A percentile compares a stretch with the other conserved stretches of the same genome.
Evolutionary conservation across 1,140 invertebrate species (phyloP).

Genomic region (Drosophila parabipectinata): DNA sequence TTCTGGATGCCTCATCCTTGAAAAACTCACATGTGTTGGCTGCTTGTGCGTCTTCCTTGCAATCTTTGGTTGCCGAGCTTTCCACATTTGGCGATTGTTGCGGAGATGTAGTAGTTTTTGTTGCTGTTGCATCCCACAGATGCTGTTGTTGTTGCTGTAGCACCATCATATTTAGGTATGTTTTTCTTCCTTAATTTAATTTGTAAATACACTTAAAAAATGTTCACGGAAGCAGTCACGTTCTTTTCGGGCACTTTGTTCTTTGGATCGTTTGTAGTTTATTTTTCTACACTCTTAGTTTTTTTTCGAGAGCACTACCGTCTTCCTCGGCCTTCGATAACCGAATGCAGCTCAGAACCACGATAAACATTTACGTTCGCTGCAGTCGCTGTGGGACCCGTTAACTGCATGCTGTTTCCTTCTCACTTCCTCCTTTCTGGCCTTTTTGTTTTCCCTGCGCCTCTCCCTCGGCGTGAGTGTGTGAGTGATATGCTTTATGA

Average conservation of each 20-base stretch:
- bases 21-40: constrained; percentile 44
- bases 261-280: constrained; percentile 4
- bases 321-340: constrained; percentile 54
- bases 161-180: constrained; percentile 66
- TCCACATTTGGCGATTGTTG: constrained; percentile 19
- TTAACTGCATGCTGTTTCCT: constrained; percentile 32
- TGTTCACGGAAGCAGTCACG: constrained; percentile 1
- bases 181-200: constrained; percentile 10
- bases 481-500: constrained; percentile 40
- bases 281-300: constrained; percentile 3
- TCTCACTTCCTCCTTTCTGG: constrained; percentile 1
- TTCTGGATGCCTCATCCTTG: background rate
- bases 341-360: constrained; percentile 67
- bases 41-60: constrained; percentile 22
- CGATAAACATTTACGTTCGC: constrained; percentile 6
- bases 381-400: constrained; percentile 45
- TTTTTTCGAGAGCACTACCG: constrained; percentile 30
- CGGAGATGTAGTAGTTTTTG: constrained; percentile 18
- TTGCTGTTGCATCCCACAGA: constrained; percentile 50
- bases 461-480: background rate
- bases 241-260: background rate
- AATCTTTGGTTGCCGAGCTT: constrained; percentile 22
- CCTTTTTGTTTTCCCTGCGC: constrained; percentile 1
- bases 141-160: constrained; percentile 69
- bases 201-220: constrained; percentile 25